These are phyloP conservation scores for Hemicordylus capensis DNA, from an alignment of 2,113 vertebrate genomes.

Conservation along the genomic window DNA sequence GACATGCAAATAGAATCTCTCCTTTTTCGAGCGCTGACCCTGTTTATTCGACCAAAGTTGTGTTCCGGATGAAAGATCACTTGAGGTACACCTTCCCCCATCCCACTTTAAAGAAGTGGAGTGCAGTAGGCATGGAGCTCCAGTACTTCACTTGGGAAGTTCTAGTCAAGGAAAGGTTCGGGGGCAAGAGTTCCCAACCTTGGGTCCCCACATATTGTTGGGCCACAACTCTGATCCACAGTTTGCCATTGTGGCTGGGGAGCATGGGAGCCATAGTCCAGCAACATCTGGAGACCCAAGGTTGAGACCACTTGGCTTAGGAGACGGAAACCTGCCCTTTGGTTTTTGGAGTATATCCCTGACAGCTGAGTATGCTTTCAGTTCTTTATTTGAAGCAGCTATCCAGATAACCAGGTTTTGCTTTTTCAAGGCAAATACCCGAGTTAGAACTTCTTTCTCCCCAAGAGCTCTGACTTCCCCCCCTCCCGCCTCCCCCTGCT, in stretches of 20 bases:
- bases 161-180: not conserved
- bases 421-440: not conserved
- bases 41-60: constrained; percentile 26
- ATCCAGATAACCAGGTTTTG: not conserved
- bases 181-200: not conserved
- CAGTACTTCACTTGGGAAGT: not conserved
- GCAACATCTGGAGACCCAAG: no score
- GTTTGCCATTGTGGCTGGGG: no score
- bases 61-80: not conserved
- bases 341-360: not conserved
- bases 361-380: not conserved
- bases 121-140: not conserved
- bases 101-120: not conserved
- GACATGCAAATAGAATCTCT: not conserved
- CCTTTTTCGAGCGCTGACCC: not conserved
- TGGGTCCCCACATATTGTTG: no score
- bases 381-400: not conserved
- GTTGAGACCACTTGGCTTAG: not conserved
- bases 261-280: no score
- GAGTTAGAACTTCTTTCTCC: not conserved
- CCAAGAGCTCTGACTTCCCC: not conserved
- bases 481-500: no score
- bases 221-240: no score
- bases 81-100: not conserved
- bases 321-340: not conserved